Percentiles rank a stretch among this genome's conserved stretches.
Conservation (phyloP, 2,888 invertebrate species). For the Xanthostigma xanthostigma region DNA sequence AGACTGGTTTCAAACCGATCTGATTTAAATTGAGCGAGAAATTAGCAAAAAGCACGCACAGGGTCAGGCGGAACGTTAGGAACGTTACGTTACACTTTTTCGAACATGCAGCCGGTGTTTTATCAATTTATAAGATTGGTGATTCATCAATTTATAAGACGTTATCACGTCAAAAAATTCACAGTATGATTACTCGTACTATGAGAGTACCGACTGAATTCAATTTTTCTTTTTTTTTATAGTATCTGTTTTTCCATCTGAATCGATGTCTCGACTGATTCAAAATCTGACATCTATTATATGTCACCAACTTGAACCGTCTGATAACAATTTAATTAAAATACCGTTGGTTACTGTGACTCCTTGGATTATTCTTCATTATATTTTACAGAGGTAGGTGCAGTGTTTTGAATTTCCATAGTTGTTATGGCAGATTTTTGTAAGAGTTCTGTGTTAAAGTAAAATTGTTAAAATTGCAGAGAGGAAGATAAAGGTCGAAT, state of each 20-base stretch:
- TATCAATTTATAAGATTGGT: too few relatives aligned
- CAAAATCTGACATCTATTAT: constrained; percentile 62
- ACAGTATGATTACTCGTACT: not conserved
- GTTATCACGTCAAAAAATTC: too few relatives aligned
- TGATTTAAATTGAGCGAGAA: too few relatives aligned
- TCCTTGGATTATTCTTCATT: constrained; percentile 76
- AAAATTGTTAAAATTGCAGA: constrained; percentile 22
- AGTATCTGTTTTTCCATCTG: constrained; percentile 34
- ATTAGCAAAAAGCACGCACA: too few relatives aligned
- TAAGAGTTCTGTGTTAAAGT: not conserved
- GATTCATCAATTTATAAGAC: too few relatives aligned
- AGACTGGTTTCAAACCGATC: too few relatives aligned
- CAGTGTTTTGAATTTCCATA: constrained; percentile 2
- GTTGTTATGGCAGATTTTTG: not conserved
- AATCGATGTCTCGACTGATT: constrained; percentile 48
- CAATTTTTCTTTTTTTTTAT: not conserved
- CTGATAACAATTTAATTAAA: constrained; percentile 40
- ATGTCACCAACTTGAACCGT: constrained; percentile 49
- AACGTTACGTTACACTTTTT: too few relatives aligned
- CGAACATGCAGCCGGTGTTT: too few relatives aligned
- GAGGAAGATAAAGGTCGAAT: constrained; percentile 54
- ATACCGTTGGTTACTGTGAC: constrained; percentile 54
- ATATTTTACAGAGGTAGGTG: constrained; percentile 47
- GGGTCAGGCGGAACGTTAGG: too few relatives aligned
- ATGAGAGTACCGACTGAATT: constrained; percentile 2